Evolutionary conservation across 92 coral and sea anemone species (phyloP).

Genomic region (Pocillopora meandrina): DNA sequence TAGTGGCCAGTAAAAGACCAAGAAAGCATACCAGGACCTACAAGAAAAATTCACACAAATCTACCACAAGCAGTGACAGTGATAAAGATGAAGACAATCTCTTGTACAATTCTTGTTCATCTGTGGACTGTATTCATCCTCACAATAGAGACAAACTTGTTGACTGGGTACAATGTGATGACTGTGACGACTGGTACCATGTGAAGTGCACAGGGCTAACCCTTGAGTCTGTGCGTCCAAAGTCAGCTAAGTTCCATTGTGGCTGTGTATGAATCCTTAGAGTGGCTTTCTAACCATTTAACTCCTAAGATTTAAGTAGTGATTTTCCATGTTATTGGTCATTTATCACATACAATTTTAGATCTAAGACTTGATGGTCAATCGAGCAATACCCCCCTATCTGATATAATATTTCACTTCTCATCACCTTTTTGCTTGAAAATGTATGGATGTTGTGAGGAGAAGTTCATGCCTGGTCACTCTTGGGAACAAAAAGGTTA

Average conservation of each 20-base stretch:
- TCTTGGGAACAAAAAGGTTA: no score
- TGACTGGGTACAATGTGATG: slow-evolving; percentile 93
- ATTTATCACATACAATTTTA: no score
- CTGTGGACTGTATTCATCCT: slow-evolving; percentile 76
- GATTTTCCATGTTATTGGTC: no score
- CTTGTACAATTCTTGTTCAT: slow-evolving; percentile 64
- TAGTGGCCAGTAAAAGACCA: slow-evolving; percentile 12
- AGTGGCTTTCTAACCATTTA: neutral
- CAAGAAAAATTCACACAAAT: neutral
- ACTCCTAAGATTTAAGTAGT: no score
- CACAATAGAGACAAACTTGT: slow-evolving; percentile 66
- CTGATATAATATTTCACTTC: no score
- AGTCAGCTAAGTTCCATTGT: slow-evolving; percentile 79
- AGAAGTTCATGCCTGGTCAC: no score
- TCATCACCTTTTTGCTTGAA: no score
- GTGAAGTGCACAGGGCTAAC: slow-evolving; percentile 83
- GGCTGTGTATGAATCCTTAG: slow-evolving; percentile 63
- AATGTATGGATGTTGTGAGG: no score
- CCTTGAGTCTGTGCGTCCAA: slow-evolving; percentile 62
- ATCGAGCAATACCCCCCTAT: no score
- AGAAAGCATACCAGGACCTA: slow-evolving; percentile 4
- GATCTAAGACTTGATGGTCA: no score
- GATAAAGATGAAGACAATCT: neutral
- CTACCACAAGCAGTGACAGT: neutral
- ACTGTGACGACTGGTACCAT: slow-evolving; percentile 91